A percentile compares a stretch with the other conserved stretches of the same genome.
phyloP scores from a whole-genome alignment of 2,888 invertebrate species.

The Drosophila demipolita region DNA sequence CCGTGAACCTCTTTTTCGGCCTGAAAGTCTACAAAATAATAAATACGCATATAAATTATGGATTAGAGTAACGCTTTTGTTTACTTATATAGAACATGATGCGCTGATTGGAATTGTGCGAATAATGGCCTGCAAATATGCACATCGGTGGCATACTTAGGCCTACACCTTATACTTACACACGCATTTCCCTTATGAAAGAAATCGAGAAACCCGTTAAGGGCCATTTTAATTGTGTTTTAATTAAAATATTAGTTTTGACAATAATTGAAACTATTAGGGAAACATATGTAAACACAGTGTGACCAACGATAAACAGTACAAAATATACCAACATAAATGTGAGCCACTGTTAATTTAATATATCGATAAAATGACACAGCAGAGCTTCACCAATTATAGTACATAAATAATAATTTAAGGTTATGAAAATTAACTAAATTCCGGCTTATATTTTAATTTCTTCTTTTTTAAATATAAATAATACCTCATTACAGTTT shows the following conservation, averaged over 20 bases:
- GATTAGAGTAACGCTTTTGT: background rate
- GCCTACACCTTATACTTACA: slow-evolving; percentile 11
- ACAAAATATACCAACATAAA: slow-evolving; percentile 16
- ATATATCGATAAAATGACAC: background rate
- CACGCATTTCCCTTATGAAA: slow-evolving; percentile 92
- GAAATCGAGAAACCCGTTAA: slow-evolving; percentile 90
- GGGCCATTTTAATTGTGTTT: slow-evolving; percentile 86
- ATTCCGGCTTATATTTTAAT: background rate
- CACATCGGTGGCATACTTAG: background rate
- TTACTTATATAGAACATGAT: slow-evolving; percentile 9
- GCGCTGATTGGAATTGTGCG: slow-evolving; percentile 10
- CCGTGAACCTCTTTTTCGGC: slow-evolving; percentile 94
- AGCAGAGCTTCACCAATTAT: background rate
- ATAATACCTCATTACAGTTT: background rate
- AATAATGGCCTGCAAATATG: background rate
- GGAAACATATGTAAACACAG: slow-evolving; percentile 38
- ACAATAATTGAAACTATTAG: slow-evolving; percentile 21
- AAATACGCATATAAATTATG: slow-evolving; percentile 4
- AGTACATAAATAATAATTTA: background rate
- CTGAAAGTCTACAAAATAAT: slow-evolving; percentile 90
- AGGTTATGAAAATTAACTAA: background rate
- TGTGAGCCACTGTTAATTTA: no score
- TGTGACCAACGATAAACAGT: slow-evolving; percentile 31
- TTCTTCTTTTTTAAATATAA: background rate
- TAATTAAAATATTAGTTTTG: slow-evolving; percentile 13